Evolutionary conservation across 2,797 vertebrate genomes (phyloP).

Genomic region (Pipistrellus nathusii): DNA sequence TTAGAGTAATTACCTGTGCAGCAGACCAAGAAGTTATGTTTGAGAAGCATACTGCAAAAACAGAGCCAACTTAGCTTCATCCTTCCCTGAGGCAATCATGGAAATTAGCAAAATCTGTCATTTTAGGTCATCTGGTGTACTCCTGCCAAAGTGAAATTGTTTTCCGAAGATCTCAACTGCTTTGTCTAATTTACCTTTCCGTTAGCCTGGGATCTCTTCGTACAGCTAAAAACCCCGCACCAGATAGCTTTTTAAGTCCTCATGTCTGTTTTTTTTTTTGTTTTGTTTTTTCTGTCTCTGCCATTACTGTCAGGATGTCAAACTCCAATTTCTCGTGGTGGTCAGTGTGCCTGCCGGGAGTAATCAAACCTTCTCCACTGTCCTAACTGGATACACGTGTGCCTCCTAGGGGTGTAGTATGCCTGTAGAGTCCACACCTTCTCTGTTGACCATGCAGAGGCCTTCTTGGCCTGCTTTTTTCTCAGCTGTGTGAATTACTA

Average conservation of each 20-base stretch:
- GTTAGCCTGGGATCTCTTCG: constrained; percentile 43
- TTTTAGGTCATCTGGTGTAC: constrained; percentile 58
- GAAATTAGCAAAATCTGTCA: constrained; percentile 68
- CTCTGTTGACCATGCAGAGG: neutral
- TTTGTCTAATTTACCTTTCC: constrained; percentile 70
- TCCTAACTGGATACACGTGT: neutral
- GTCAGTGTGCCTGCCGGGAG: neutral
- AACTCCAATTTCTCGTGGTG: neutral
- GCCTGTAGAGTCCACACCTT: neutral
- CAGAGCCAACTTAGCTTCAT: constrained; percentile 57
- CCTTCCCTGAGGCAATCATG: constrained; percentile 64
- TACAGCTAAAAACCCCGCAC: neutral
- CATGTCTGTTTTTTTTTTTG: neutral
- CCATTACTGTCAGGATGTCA: neutral
- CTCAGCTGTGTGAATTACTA: neutral
- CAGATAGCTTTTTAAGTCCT: constrained; percentile 22
- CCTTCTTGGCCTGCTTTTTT: neutral
- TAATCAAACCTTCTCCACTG: neutral
- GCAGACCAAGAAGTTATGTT: constrained; percentile 70
- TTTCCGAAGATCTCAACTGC: constrained; percentile 63
- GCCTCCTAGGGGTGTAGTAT: neutral
- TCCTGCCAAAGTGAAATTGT: constrained; percentile 57
- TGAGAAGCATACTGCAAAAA: constrained; percentile 76
- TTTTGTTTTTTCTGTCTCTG: constrained; percentile 29
- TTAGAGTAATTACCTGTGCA: constrained; percentile 73